Evolutionary conservation across 2,797 vertebrate species (phyloP).

Genomic region (Allobates femoralis): DNA sequence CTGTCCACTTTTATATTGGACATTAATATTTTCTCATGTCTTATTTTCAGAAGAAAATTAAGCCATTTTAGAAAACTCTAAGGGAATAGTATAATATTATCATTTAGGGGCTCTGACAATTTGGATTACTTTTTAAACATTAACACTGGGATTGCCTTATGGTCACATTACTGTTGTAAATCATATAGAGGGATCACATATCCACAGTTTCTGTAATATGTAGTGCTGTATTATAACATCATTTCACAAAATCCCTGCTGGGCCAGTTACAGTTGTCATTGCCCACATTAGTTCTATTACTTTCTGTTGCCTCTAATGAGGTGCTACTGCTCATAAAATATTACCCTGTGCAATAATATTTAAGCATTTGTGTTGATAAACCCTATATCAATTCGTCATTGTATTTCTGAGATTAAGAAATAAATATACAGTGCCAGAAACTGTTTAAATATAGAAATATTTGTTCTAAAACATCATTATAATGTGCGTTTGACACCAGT

Average conservation of each 20-base stretch:
- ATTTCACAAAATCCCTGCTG: not conserved
- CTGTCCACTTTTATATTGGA: not conserved
- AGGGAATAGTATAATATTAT: not conserved
- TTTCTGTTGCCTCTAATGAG: constrained; percentile 3
- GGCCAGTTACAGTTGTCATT: not conserved
- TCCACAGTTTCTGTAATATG: not conserved
- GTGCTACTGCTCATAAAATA: not conserved
- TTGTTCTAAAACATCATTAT: not conserved
- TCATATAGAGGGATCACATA: not conserved
- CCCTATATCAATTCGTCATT: not conserved
- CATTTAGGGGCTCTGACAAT: not conserved
- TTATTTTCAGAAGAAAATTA: not conserved
- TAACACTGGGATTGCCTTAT: not conserved
- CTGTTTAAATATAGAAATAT: not conserved
- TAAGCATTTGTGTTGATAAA: not conserved
- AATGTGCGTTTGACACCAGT: too few relatives aligned
- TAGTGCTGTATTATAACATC: not conserved
- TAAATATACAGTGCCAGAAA: not conserved
- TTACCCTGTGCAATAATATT: not conserved
- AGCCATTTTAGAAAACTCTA: not conserved
- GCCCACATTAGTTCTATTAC: not conserved
- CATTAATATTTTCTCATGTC: not conserved
- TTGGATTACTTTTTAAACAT: not conserved
- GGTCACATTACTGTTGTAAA: not conserved
- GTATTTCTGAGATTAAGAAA: not conserved